phyloP scores from a whole-genome alignment of 2,797 vertebrate species.

The Mus minutoides region DNA sequence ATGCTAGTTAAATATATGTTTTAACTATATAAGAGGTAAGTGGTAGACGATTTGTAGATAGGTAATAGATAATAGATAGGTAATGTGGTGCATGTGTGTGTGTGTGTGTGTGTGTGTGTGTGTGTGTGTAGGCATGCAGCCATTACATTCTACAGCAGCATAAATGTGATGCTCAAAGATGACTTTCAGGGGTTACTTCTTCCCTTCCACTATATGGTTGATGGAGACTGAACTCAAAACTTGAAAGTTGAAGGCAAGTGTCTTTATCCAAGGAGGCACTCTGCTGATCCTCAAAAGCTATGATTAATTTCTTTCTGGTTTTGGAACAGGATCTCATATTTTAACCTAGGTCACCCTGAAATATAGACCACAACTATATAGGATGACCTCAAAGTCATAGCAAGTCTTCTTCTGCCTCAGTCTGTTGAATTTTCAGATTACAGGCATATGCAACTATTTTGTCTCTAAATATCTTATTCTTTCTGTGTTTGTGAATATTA shows the following conservation, averaged over 20 bases:
- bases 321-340: neutral
- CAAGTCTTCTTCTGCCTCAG: neutral
- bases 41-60: neutral
- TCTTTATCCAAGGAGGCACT: neutral
- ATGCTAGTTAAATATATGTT: neutral
- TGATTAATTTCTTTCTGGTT: neutral
- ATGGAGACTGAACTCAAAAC: neutral
- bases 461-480: too few relatives aligned
- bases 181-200: neutral
- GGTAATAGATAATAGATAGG: neutral
- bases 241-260: neutral
- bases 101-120: neutral
- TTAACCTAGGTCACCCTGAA: neutral
- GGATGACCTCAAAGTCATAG: neutral
- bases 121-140: too few relatives aligned
- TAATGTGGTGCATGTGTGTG: neutral
- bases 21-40: neutral
- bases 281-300: neutral
- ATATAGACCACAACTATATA: neutral
- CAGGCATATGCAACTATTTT: neutral
- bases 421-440: neutral
- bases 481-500: neutral
- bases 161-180: neutral
- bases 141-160: too few relatives aligned
- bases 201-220: neutral